Evolutionary conservation across 2,888 invertebrate species (phyloP).

Genomic region (Dasypolia templi): DNA sequence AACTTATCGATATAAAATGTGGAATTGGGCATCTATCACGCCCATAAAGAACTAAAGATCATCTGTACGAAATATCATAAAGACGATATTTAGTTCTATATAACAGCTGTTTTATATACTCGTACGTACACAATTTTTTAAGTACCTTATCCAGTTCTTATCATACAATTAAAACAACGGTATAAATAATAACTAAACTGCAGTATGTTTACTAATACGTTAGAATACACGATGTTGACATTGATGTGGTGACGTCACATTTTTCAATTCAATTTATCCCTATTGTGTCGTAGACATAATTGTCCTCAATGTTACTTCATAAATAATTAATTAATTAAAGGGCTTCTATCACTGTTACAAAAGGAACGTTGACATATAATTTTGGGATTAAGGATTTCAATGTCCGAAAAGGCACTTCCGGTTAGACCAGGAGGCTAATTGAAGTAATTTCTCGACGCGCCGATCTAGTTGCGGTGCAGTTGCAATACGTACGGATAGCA

Average conservation of each 20-base stretch:
- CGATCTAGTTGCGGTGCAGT: neutral
- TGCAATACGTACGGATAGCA: neutral
- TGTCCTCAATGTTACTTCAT: slow-evolving; percentile 1
- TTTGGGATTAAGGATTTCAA: neutral
- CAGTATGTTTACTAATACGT: slow-evolving; percentile 19
- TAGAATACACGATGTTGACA: slow-evolving; percentile 30
- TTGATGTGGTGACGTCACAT: slow-evolving; percentile 22
- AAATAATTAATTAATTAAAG: slow-evolving; percentile 5
- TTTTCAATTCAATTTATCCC: slow-evolving; percentile 40
- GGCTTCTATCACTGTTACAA: neutral
- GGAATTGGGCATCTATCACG: neutral
- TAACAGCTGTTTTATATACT: neutral
- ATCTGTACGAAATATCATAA: neutral
- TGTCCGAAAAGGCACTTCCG: neutral
- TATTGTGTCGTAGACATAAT: slow-evolving; percentile 13
- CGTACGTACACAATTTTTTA: neutral
- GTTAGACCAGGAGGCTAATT: neutral
- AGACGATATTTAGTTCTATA: neutral
- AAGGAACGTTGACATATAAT: neutral
- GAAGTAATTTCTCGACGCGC: neutral
- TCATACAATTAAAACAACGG: neutral
- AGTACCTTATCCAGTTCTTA: slow-evolving; percentile 9
- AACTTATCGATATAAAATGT: neutral
- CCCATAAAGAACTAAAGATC: neutral
- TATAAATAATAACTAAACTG: slow-evolving; percentile 19